Evolutionary conservation across 1,140 invertebrate genomes (phyloP), one percentile per base, ranked within the genome.

Genomic region (Meloidogyne chitwoodi): DNA sequence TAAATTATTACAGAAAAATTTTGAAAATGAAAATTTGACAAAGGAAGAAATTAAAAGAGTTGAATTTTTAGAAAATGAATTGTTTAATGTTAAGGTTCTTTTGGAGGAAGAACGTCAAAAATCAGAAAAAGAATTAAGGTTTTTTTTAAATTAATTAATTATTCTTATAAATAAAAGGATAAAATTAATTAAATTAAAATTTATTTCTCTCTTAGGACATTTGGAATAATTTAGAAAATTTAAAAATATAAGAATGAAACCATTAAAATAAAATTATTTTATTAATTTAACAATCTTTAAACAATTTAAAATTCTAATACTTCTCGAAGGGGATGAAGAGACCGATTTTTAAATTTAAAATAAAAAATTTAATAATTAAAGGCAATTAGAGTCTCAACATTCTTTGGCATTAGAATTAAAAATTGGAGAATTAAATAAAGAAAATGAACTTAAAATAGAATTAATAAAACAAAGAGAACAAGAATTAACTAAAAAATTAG

Each of bases 71-170:
- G 79, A 80, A 26, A 71, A 67, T n/a, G 75, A 41, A 56, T 56
- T 79, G 22, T 72, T 24, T 24, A 69, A 69, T 22, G 61, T 62
- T 12, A 76, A 75, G 61, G 72, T 75, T 27, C 63, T 16, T 44
- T 34, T 38, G 75, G 65, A 77, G 22, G 68, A 63, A 56, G 67
- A 68, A 74, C 10, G 29, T 22, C n/a, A 34, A 73, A 73, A 63
- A 64, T 61, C 71, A 34, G n/a, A 24, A 14, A 34, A 95, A 94
- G 89, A 93, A 56, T 56, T 56, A n/a, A 56, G n/a, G 48, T 56
- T 10, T 41, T 41, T 14, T 41, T 41, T 41, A 41, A 41, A 41
- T 41, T 12, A 11, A 14, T 41, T 14, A 34, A 3, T 2, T 34
- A 34, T 34, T 34, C 31, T 34, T 34, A 34, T 2, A 34, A n/a